Conservation (phyloP, 1,140 invertebrate species). For the Sogatella furcifera region DNA sequence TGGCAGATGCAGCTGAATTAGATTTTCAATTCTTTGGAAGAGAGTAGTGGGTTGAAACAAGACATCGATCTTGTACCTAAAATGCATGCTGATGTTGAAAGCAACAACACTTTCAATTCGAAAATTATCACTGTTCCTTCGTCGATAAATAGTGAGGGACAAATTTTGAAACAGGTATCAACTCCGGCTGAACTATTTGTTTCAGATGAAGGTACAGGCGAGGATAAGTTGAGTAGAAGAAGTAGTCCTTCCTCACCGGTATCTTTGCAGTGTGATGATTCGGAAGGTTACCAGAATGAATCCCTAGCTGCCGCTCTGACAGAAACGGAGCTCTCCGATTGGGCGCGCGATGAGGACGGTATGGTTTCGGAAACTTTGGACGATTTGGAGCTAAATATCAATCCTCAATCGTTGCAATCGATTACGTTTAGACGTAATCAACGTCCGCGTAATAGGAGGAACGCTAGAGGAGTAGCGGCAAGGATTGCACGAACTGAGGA, state of each 20-base stretch:
- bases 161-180: constrained; percentile 23
- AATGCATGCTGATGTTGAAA: constrained; percentile 7
- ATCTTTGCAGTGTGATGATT: constrained; percentile 34
- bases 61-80: constrained; percentile 20
- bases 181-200: constrained; percentile 24
- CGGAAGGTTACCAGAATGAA: constrained; percentile 13
- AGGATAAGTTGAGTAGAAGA: constrained; percentile 30
- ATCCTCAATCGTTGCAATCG: constrained; percentile 34
- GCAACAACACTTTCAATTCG: constrained; percentile 7
- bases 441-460: constrained; percentile 30
- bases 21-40: not conserved
- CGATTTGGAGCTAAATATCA: constrained; percentile 46
- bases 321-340: constrained; percentile 75
- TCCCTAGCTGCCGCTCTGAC: constrained; percentile 53
- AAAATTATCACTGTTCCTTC: constrained; percentile 22
- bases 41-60: not conserved
- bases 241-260: constrained; percentile 36
- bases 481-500: constrained; percentile 34
- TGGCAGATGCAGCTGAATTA: constrained; percentile 10
- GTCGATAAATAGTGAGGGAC: constrained; percentile 4
- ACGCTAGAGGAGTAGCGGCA: constrained; percentile 23
- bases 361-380: constrained; percentile 58
- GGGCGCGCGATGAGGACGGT: constrained; percentile 60
- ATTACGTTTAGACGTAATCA: constrained; percentile 38
- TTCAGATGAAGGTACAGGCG: constrained; percentile 9